Base-by-base conservation (phyloP, 1,140 invertebrate species). In the Ostrea edulis region DNA sequence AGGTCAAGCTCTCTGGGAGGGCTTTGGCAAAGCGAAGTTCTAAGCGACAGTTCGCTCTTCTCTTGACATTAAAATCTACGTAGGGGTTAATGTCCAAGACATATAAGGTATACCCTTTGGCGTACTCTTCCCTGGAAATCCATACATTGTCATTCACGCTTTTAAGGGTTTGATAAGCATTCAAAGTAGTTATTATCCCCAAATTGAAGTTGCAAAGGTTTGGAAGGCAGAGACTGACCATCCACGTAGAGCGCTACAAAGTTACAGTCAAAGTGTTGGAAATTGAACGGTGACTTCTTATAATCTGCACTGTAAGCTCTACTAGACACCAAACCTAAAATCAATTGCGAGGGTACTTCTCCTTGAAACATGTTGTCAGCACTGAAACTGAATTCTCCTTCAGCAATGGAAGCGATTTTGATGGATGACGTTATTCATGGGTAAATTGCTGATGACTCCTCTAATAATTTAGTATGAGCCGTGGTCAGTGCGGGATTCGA, bases 341-440 rank as follows among this genome's bases (percentile, higher is more conserved):
- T 85, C 35, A 89, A 35, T 81, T 86, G 86, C 71, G 86, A 84
- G 35, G 54, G 86, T 54, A 89, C 81, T 20, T 86, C 65, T 35
- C 84, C 88, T 83, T 87, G 86, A 44, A 85, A 89, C 25, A 87
- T n/a, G n/a, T n/a, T 82, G 52, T 89, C 71, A 58, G 68, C 88
- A 52, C 65, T 87, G 29, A 53, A 89, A 82, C 86, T 86, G 83
- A 53, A 89, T 68, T 87, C 65, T 8, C 86, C 89, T 68, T 82
- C 82, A 51, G 86, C 65, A 14, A 89, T 68, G 54, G 89, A 87
- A 5, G 58, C 85, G 20, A 86, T 89, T 35, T 87, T 89, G 25
- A 89, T 87, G 8, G 83, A 62, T 44, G 86, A 81, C 8, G 35
- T 62, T 17, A 89, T 68, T n/a, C 62, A 89, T 5, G 83, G 62